These are phyloP conservation scores for Andricus curvator DNA, from an alignment of 2,888 invertebrate genomes.

Conservation along the genomic window DNA sequence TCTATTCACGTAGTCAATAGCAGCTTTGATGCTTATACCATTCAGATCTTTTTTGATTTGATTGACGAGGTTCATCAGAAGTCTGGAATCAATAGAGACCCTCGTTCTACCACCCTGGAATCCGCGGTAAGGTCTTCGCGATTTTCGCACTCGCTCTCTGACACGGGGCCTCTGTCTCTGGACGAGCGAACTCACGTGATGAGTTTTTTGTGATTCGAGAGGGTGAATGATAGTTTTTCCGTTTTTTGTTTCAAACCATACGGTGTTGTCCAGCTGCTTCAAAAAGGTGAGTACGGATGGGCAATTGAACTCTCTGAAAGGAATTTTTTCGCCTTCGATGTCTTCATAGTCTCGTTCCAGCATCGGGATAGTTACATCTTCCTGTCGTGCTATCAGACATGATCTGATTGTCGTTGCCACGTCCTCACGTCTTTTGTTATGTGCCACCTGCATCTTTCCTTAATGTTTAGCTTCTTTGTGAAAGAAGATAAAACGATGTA, in stretches of 20 bases:
- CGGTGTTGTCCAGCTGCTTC: background rate
- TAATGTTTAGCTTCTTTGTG: background rate
- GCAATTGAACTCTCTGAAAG: constrained; percentile 10
- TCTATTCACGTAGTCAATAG: background rate
- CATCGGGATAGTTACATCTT: background rate
- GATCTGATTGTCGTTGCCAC: constrained; percentile 10
- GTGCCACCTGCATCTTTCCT: background rate
- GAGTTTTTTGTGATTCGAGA: background rate
- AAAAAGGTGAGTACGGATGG: background rate
- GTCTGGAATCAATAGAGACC: constrained; percentile 3
- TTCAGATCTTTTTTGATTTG: background rate
- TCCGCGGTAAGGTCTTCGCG: constrained; percentile 29
- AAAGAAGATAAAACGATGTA: background rate
- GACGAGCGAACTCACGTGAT: background rate
- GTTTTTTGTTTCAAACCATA: background rate
- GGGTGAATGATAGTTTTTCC: background rate
- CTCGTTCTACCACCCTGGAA: background rate
- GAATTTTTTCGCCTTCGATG: background rate
- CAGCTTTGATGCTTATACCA: background rate
- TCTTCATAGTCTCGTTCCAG: constrained; percentile 5
- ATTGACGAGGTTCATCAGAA: background rate
- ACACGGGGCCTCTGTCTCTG: background rate
- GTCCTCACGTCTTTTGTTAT: background rate
- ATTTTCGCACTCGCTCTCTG: background rate
- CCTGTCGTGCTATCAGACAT: background rate